Conservation (phyloP, 2,888 invertebrate species). For the Microchrysa polita region DNA sequence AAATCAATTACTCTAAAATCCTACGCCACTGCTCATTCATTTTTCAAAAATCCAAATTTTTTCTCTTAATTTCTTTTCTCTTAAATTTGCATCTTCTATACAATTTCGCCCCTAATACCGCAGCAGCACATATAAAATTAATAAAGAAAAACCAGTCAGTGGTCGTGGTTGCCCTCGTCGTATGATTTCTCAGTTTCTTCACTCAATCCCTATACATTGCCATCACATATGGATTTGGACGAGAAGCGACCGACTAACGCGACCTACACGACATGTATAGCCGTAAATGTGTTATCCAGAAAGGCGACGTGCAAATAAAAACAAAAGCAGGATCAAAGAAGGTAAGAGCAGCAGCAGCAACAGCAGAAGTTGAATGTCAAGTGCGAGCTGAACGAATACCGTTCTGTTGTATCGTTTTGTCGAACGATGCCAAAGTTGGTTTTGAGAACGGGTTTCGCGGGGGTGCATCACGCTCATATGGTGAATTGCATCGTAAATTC, state of each 20-base stretch:
- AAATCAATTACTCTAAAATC: too few species aligned
- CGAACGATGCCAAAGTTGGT: neutral
- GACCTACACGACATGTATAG: neutral
- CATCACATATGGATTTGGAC: neutral
- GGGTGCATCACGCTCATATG: too few species aligned
- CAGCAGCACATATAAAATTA: neutral
- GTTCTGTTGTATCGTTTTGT: slow-evolving; percentile 20
- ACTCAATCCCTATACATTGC: neutral
- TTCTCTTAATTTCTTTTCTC: slow-evolving; percentile 28
- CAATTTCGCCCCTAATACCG: neutral
- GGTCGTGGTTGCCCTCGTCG: neutral
- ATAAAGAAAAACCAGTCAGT: neutral
- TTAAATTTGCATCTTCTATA: slow-evolving; percentile 8
- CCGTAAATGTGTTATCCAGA: neutral
- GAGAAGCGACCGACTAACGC: neutral
- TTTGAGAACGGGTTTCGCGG: neutral
- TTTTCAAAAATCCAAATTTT: neutral
- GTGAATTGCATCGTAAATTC: neutral
- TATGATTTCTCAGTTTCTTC: neutral
- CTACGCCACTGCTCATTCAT: slow-evolving; percentile 6
- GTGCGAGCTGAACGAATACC: slow-evolving; percentile 6
- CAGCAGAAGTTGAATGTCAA: slow-evolving; percentile 38
- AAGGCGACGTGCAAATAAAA: slow-evolving; percentile 24
- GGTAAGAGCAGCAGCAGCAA: neutral
- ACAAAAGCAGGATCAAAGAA: slow-evolving; percentile 31